phyloP scores from a whole-genome alignment of 1,140 invertebrate genomes.

The Drosophila elegans region DNA sequence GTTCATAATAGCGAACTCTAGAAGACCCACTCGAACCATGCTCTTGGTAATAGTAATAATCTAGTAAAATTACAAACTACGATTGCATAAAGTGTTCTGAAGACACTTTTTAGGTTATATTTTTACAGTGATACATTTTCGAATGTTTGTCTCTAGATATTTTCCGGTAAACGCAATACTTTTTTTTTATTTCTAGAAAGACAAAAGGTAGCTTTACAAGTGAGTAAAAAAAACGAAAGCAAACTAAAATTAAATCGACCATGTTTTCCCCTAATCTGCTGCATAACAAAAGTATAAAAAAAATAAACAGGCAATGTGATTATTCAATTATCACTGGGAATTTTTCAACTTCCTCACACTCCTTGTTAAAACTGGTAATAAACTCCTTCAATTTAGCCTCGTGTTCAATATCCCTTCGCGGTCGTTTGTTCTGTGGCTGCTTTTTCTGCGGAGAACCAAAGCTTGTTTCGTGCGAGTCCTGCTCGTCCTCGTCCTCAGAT shows the following conservation, averaged over 20 bases:
- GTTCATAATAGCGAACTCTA: background rate
- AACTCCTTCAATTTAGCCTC: conserved; percentile 59
- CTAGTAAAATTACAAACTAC: background rate
- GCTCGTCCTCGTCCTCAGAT: conserved; percentile 58
- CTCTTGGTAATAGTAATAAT: background rate
- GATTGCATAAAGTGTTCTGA: conserved; percentile 5
- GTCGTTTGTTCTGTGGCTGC: conserved; percentile 38
- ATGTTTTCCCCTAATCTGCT: background rate
- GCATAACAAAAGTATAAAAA: background rate
- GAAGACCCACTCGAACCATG: background rate
- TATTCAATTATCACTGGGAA: conserved; percentile 72
- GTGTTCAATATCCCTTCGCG: conserved; percentile 49
- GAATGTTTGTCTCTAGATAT: background rate
- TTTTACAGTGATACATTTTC: conserved; percentile 1
- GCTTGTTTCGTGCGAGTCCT: conserved; percentile 42
- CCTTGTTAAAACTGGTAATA: conserved; percentile 66
- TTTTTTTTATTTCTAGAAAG: conserved; percentile 3
- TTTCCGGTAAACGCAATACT: conserved; percentile 13
- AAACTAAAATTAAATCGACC: background rate
- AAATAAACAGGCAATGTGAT: background rate
- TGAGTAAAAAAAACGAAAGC: background rate
- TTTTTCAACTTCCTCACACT: conserved; percentile 73
- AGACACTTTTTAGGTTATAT: background rate
- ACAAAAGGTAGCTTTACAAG: conserved; percentile 12
- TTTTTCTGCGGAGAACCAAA: conserved; percentile 49